Evolutionary conservation across 2,888 invertebrate species (phyloP).

Genomic region (Eugnorisma glareosa): DNA sequence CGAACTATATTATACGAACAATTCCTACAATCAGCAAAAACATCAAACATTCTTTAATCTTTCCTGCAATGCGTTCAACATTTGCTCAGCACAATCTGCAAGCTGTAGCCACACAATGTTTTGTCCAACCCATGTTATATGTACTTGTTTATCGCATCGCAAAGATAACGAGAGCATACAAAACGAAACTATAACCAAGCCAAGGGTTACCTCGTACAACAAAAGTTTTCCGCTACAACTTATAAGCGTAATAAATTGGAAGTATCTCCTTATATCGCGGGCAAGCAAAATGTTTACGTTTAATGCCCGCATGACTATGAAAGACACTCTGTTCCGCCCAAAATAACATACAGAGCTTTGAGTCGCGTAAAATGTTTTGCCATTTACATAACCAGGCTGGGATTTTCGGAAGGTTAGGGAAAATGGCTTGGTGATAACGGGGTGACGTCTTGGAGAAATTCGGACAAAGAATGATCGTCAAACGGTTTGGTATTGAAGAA

Average conservation of each 20-base stretch:
- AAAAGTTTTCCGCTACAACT: slow-evolving; percentile 61
- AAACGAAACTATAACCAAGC: slow-evolving; percentile 41
- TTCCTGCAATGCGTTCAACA: slow-evolving; percentile 28
- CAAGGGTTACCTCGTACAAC: slow-evolving; percentile 50
- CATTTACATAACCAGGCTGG: slow-evolving; percentile 50
- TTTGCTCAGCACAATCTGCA: slow-evolving; percentile 14
- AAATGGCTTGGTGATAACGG: slow-evolving; percentile 34
- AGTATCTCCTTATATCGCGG: slow-evolving; percentile 49
- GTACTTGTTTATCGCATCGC: slow-evolving; percentile 44
- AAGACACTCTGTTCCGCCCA: slow-evolving; percentile 53
- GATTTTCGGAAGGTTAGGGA: slow-evolving; percentile 29
- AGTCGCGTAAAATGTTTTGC: slow-evolving; percentile 42
- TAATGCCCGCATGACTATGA: slow-evolving; percentile 65
- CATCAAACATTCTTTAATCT: slow-evolving; percentile 14
- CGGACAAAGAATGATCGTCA: slow-evolving; percentile 20
- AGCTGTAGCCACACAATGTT: slow-evolving; percentile 23
- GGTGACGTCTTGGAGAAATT: slow-evolving; percentile 28
- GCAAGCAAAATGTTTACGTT: slow-evolving; percentile 55
- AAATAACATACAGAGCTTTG: slow-evolving; percentile 58
- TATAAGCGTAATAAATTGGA: slow-evolving; percentile 61
- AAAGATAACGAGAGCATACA: slow-evolving; percentile 51
- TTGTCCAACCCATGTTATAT: slow-evolving; percentile 8
- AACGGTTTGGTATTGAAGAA: background rate
- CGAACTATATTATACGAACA: background rate
- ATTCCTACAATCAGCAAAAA: slow-evolving; percentile 25